Base-by-base conservation (phyloP, 2,888 invertebrate genomes). In the Thysanoteuthis rhombus region DNA sequence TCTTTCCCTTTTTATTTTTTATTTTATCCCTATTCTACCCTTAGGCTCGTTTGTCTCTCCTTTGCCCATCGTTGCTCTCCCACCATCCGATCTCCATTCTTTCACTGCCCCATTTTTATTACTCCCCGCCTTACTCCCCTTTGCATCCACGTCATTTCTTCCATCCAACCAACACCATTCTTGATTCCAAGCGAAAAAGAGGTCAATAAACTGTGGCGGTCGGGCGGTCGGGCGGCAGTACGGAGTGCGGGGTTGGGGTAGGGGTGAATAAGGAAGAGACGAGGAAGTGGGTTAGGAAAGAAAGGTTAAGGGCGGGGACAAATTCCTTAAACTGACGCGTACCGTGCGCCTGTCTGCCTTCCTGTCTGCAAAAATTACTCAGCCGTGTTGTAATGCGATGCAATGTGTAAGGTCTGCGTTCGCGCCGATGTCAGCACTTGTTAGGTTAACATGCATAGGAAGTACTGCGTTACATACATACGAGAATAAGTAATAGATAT, bases 391-490 rank as follows among this genome's bases (percentile, higher is more conserved):
- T 75, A 75, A 75, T 75, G 36, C 75, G 75, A n/a, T n/a, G 75
- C 75, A 75, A 75, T 75, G n/a, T 75, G 75, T 12, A 36, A 75
- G 10, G 75, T n/a, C 75, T 75, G 75, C 75, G 75, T 75, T 75
- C 75, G 75, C n/a, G n/a, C n/a, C 75, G 75, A 75, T n/a, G 75
- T 75, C 75, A 75, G n/a, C 75, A 75, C n/a, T n/a, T n/a, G 75
- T 75, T 75, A 75, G 75, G 75, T 75, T 75, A n/a, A 36, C 8
- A 2, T 36, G n/a, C 10, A n/a, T n/a, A 75, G n/a, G 16, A 0
- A n/a, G 36, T 75, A 75, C 47, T 19, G 22, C 47, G 22, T 47
- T n/a, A 47, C 47, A 16, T 47, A 16, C 47, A 19, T 47, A 28
- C 25, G 25, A 22, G 22, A n/a, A n/a, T n/a, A n/a, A n/a, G n/a